Evolutionary conservation across 2,888 invertebrate genomes (phyloP), one percentile per base, ranked within the genome.

Genomic region (Timema podura): DNA sequence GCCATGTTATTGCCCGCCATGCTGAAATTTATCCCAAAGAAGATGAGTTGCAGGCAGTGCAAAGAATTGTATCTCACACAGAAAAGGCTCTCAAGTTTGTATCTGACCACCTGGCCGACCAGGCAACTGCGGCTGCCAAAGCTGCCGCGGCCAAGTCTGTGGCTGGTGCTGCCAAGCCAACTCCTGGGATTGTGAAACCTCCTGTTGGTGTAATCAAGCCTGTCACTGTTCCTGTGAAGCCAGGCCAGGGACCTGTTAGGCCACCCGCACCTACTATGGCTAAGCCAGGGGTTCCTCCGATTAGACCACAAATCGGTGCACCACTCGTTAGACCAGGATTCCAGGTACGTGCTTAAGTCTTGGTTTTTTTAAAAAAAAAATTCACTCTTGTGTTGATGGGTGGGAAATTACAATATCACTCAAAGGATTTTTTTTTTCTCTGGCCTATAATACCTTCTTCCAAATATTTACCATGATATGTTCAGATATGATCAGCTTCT

Each of bases 81-180:
- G 98, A 99, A 83, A 91, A 92, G 74, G 95, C 96, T 48, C 86
- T 99, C 74, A 98, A 98, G 83, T 88, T 91, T 76, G 96, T 98
- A 5, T 96, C 96, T 0, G 98, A 98, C 82, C 87, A 91, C 73
- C 86, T 96, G 77, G 90, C 91, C 5, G 92, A 91, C 71, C 80
- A 78, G n/a, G 81, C 83, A 75, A 82, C 70, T 45, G 69, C 72
- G 44, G 71, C 71, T 49, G 70, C 70, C 16, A 70, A 67, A 61
- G 68, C 65, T 16, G 48, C 57, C 48, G 68, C 65, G 30, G 59
- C 54, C n/a, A 72, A 70, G 49, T 64, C 72, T 47, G 48, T 47
- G 5, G 30, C 66, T 10, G 61, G 64, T 8, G 70, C 51, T 13
- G 11, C 61, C 6, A 61, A 61, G 30, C 61, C 61, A 13, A 45